These are phyloP conservation scores for Rhagonycha lutea DNA, from an alignment of 2,888 invertebrate species.

Conservation along the genomic window DNA sequence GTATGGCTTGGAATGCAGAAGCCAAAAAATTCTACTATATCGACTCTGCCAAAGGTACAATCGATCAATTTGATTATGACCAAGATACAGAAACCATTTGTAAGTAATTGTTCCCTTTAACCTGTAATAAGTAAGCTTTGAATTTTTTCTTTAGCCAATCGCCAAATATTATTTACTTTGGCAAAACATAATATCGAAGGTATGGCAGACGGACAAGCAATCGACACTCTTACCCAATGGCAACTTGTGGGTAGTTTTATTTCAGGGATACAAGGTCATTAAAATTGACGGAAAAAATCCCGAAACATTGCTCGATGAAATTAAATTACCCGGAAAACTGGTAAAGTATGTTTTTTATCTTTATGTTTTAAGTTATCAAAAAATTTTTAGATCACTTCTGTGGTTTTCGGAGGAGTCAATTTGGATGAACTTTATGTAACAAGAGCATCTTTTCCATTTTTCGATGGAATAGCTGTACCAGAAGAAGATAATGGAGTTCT, in stretches of 20 bases:
- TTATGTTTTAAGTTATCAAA: not conserved
- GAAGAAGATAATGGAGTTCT: constrained; percentile 63
- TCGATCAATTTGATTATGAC: constrained; percentile 72
- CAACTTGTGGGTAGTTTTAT: constrained; percentile 78
- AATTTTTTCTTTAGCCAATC: constrained; percentile 59
- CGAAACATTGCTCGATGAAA: constrained; percentile 62
- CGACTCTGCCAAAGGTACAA: constrained; percentile 66
- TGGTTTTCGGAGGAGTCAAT: constrained; percentile 69
- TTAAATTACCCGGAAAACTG: constrained; percentile 68
- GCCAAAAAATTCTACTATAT: constrained; percentile 75
- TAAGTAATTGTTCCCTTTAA: constrained; percentile 8
- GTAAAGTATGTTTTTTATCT: constrained; percentile 45
- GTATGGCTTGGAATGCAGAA: constrained; percentile 72
- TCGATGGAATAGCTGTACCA: constrained; percentile 53
- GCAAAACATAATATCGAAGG: constrained; percentile 51
- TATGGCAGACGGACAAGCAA: constrained; percentile 75
- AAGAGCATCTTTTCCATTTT: constrained; percentile 60
- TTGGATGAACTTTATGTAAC: constrained; percentile 39
- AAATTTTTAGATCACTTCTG: constrained; percentile 59
- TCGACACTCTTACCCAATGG: constrained; percentile 78
- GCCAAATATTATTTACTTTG: constrained; percentile 63
- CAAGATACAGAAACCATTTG: constrained; percentile 55
- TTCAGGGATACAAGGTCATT: constrained; percentile 65
- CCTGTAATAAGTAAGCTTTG: too few relatives aligned
- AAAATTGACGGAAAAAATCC: constrained; percentile 59